Evolutionary conservation across 2,113 vertebrate species (phyloP).

Genomic region (Perccottus glenii): DNA sequence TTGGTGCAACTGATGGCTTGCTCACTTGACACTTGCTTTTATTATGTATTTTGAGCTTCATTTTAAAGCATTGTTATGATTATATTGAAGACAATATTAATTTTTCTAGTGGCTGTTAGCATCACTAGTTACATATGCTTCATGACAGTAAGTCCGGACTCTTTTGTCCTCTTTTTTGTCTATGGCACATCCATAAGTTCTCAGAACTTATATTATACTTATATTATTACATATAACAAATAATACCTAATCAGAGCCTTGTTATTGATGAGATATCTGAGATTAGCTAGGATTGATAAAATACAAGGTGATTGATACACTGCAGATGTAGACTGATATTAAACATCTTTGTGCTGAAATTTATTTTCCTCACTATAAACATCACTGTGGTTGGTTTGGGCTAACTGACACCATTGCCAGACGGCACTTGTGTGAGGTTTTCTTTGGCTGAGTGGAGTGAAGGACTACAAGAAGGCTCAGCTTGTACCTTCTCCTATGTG

Average conservation of each 20-base stretch:
- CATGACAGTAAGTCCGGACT: too few species aligned
- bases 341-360: constrained; percentile 12
- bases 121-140: too few species aligned
- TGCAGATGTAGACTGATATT: constrained; percentile 25
- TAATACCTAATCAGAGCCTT: background rate
- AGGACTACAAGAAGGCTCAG: constrained; percentile 12
- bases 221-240: background rate
- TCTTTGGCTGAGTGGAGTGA: constrained; percentile 5
- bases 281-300: constrained; percentile 2
- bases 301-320: constrained; percentile 7
- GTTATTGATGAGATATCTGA: constrained; percentile 4
- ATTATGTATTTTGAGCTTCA: too few species aligned
- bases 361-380: constrained; percentile 1
- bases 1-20: too few species aligned
- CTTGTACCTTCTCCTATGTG: constrained; percentile 1
- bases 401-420: constrained; percentile 5
- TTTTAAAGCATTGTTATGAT: too few species aligned
- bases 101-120: too few species aligned
- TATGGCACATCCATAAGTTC: too few species aligned
- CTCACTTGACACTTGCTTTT: too few species aligned
- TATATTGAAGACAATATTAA: too few species aligned
- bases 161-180: too few species aligned
- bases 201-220: too few species aligned
- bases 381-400: constrained; percentile 1
- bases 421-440: constrained; percentile 9